phyloP scores from a whole-genome alignment of 2,113 vertebrate species.

The Menidia beryllina region DNA sequence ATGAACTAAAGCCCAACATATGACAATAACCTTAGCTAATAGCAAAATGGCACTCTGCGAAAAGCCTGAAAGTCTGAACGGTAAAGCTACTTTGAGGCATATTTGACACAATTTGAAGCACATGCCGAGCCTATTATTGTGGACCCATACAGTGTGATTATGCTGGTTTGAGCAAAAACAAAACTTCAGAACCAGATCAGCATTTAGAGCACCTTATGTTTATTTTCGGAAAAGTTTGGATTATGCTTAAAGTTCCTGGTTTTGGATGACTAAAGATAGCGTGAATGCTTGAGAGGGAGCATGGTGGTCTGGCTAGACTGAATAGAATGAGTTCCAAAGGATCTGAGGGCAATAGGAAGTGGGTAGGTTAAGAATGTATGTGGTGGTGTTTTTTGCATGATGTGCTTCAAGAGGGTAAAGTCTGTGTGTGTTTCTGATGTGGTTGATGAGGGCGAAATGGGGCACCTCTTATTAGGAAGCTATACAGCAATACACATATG shows the following conservation, averaged over 20 bases:
- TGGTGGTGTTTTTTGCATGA: constrained; percentile 47
- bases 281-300: constrained; percentile 12
- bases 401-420: constrained; percentile 35
- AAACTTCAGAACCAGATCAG: constrained; percentile 21
- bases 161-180: constrained; percentile 30
- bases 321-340: constrained; percentile 27
- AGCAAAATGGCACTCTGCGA: no score
- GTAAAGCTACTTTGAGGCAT: neutral
- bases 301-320: constrained; percentile 38
- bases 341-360: constrained; percentile 56
- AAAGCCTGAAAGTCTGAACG: no score
- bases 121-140: neutral
- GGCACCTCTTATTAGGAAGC: constrained; percentile 52
- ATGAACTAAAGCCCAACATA: no score
- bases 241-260: constrained; percentile 25
- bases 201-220: constrained; percentile 29
- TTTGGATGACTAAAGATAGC: constrained; percentile 28
- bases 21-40: no score
- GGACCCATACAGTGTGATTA: constrained; percentile 9
- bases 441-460: constrained; percentile 61
- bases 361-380: constrained; percentile 54
- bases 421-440: constrained; percentile 53
- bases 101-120: constrained; percentile 16
- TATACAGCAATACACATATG: constrained; percentile 34
- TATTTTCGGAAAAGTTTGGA: constrained; percentile 33